These are phyloP conservation scores for Oxyruncus cristatus DNA, from an alignment of 2,113 vertebrate genomes.

Conservation along the genomic window DNA sequence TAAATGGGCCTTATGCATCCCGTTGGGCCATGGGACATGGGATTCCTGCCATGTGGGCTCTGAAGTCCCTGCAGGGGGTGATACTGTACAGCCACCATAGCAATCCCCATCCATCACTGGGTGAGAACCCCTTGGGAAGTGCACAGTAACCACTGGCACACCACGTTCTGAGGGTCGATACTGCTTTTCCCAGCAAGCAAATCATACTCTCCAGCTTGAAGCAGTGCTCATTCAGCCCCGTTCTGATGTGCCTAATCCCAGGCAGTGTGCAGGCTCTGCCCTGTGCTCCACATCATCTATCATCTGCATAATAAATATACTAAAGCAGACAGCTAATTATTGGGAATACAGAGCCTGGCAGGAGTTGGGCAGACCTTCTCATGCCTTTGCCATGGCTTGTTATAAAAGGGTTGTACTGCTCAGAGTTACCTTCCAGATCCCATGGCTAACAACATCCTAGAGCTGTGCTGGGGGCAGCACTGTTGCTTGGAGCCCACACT, in stretches of 20 bases:
- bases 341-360: neutral
- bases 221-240: accelerated
- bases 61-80: neutral
- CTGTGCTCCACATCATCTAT: neutral
- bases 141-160: accelerated
- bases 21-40: neutral
- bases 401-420: neutral
- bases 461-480: neutral
- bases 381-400: neutral
- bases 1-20: neutral
- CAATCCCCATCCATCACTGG: neutral
- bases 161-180: accelerated
- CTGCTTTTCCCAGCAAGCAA: neutral
- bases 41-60: neutral
- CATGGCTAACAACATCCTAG: neutral
- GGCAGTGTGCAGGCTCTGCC: neutral
- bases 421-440: neutral
- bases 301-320: neutral
- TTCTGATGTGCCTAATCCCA: neutral
- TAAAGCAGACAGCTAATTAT: neutral
- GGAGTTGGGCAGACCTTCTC: neutral
- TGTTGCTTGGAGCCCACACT: neutral
- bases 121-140: accelerated
- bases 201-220: neutral
- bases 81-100: neutral